Evolutionary conservation across 2,797 vertebrate species (phyloP).

Genomic region (Pantherophis vulpinus): DNA sequence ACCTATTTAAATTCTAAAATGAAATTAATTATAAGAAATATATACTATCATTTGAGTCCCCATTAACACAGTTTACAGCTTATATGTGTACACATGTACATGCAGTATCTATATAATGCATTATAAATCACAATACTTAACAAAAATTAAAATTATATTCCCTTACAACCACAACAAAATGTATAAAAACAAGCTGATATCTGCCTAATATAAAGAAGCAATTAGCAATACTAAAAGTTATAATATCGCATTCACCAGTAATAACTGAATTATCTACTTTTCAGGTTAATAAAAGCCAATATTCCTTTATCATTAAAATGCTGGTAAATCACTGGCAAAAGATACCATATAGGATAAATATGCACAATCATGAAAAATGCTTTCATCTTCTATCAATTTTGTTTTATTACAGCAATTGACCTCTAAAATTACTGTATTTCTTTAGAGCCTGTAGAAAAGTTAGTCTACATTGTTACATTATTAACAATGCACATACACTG

Average conservation of each 20-base stretch:
- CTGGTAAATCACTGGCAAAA: constrained; percentile 65
- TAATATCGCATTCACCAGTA: constrained; percentile 54
- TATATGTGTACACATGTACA: constrained; percentile 16
- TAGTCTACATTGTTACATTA: constrained; percentile 33
- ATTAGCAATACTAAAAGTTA: constrained; percentile 55
- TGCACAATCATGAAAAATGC: constrained; percentile 1
- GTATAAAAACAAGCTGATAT: constrained; percentile 45
- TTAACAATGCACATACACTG: not conserved
- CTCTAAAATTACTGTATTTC: constrained; percentile 58
- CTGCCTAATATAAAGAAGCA: constrained; percentile 54
- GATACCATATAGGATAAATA: constrained; percentile 48
- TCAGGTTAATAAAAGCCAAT: constrained; percentile 54
- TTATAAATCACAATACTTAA: constrained; percentile 43
- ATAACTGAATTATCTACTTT: constrained; percentile 57
- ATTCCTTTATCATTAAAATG: constrained; percentile 58
- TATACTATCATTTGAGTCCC: not conserved
- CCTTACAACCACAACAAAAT: constrained; percentile 45
- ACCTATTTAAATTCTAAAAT: not conserved
- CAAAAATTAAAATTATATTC: constrained; percentile 19
- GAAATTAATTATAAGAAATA: constrained; percentile 40
- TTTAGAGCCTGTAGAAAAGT: constrained; percentile 25
- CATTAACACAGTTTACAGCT: constrained; percentile 16
- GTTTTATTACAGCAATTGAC: constrained; percentile 57
- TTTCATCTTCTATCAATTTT: constrained; percentile 63
- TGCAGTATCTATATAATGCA: constrained; percentile 18